These are phyloP conservation scores for Troides oblongomaculatus DNA, from an alignment of 2,888 invertebrate genomes.

Conservation along the genomic window DNA sequence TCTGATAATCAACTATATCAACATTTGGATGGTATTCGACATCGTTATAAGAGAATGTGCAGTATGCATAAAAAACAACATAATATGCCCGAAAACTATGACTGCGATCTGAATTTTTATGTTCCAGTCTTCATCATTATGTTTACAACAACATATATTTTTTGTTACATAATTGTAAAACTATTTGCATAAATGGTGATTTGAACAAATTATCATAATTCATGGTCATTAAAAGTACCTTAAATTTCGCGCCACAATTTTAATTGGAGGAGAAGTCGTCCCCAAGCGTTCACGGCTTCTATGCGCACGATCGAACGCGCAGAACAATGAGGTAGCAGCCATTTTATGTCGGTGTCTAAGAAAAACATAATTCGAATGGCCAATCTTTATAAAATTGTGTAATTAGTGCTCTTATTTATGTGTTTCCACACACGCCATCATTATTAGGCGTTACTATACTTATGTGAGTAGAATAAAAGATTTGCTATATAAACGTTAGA, in stretches of 20 bases:
- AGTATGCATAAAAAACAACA: slow-evolving; percentile 41
- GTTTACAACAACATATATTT: slow-evolving; percentile 56
- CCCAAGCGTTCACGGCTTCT: slow-evolving; percentile 81
- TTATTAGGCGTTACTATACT: slow-evolving; percentile 72
- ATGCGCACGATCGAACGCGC: slow-evolving; percentile 81
- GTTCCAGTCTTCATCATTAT: slow-evolving; percentile 54
- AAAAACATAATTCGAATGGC: slow-evolving; percentile 80
- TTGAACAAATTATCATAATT: slow-evolving; percentile 36
- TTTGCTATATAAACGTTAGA: slow-evolving; percentile 60
- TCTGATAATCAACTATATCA: slow-evolving; percentile 68
- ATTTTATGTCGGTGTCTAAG: slow-evolving; percentile 80
- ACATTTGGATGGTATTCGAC: slow-evolving; percentile 67
- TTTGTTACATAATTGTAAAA: slow-evolving; percentile 54
- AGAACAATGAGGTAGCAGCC: slow-evolving; percentile 81
- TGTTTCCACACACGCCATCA: slow-evolving; percentile 73
- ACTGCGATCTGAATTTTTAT: slow-evolving; percentile 52
- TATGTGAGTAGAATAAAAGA: slow-evolving; percentile 74
- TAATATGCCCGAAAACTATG: slow-evolving; percentile 42
- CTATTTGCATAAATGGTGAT: slow-evolving; percentile 55
- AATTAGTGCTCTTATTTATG: slow-evolving; percentile 80
- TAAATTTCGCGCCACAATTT: slow-evolving; percentile 80
- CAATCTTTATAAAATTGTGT: slow-evolving; percentile 80
- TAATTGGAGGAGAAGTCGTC: slow-evolving; percentile 80
- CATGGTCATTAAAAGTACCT: slow-evolving; percentile 60
- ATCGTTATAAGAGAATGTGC: slow-evolving; percentile 56